phyloP scores from a whole-genome alignment of 2,888 invertebrate genomes.

The Caenorhabditis japonica region DNA sequence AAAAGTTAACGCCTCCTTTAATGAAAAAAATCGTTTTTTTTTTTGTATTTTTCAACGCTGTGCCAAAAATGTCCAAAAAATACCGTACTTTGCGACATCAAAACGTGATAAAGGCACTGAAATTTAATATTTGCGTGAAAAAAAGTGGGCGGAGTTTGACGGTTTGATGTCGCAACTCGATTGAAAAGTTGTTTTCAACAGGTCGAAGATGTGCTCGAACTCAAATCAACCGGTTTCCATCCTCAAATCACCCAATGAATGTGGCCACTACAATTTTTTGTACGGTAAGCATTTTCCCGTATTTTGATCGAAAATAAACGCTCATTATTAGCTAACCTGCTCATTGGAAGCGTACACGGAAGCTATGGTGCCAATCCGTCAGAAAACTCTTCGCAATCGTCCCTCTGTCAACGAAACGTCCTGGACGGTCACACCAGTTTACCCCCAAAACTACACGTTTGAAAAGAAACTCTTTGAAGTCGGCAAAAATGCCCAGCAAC shows the following conservation, averaged over 20 bases:
- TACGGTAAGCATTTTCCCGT: slow-evolving; percentile 3
- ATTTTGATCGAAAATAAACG: not conserved
- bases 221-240: slow-evolving; percentile 46
- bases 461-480: slow-evolving; percentile 53
- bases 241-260: slow-evolving; percentile 44
- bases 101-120: too few species aligned
- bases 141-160: too few species aligned
- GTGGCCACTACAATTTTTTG: slow-evolving; percentile 37
- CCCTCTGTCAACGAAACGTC: slow-evolving; percentile 53
- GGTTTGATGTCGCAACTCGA: too few species aligned
- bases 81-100: too few species aligned
- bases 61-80: too few species aligned
- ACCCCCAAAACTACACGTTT: slow-evolving; percentile 52
- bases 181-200: too few species aligned
- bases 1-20: too few species aligned
- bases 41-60: too few species aligned
- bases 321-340: slow-evolving; percentile 7
- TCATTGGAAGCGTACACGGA: slow-evolving; percentile 42
- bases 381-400: slow-evolving; percentile 37
- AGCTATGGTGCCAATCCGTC: slow-evolving; percentile 25
- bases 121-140: too few species aligned
- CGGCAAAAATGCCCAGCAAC: slow-evolving; percentile 22
- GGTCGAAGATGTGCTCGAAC: slow-evolving; percentile 45
- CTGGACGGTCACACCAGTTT: slow-evolving; percentile 57
- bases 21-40: too few species aligned